Percentiles rank a stretch among this genome's conserved stretches.
Evolutionary conservation across 2,888 invertebrate species (phyloP).

Genomic region (Clanis bilineata): DNA sequence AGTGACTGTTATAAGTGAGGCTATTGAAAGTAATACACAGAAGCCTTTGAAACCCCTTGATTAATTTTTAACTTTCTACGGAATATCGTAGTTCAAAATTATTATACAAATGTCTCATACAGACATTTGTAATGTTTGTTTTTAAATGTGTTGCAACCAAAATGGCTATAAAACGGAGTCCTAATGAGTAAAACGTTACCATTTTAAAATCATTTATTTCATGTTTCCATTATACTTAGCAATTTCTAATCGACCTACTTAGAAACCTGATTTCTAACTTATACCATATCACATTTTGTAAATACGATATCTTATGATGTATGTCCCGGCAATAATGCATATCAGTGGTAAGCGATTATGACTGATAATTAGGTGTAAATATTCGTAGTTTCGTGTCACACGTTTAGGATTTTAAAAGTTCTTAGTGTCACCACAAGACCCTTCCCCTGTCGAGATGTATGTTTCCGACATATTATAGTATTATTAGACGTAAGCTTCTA

Average conservation of each 20-base stretch:
- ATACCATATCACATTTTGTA: constrained; percentile 55
- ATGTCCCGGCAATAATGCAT: constrained; percentile 78
- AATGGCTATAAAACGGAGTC: neutral
- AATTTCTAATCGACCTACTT: constrained; percentile 10
- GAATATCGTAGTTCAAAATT: too few species aligned
- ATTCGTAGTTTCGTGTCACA: constrained; percentile 32
- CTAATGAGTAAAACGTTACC: neutral
- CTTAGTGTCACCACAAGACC: constrained; percentile 51
- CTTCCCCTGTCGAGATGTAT: constrained; percentile 33
- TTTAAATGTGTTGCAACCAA: too few species aligned
- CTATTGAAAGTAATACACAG: too few species aligned
- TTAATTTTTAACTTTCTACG: too few species aligned
- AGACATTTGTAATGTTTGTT: too few species aligned
- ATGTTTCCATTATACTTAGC: neutral
- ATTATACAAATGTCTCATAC: too few species aligned
- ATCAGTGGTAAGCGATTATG: constrained; percentile 61
- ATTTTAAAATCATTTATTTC: constrained; percentile 10
- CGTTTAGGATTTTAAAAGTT: constrained; percentile 53
- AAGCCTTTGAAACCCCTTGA: too few species aligned
- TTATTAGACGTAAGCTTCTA: constrained; percentile 35
- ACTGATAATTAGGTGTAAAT: constrained; percentile 56
- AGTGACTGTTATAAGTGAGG: too few species aligned
- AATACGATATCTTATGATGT: constrained; percentile 53
- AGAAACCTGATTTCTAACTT: constrained; percentile 1
- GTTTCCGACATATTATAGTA: constrained; percentile 43